Conservation (phyloP, 37 sponge, comb jelly and placozoan genomes). For the Petrosia ficiformis region DNA sequence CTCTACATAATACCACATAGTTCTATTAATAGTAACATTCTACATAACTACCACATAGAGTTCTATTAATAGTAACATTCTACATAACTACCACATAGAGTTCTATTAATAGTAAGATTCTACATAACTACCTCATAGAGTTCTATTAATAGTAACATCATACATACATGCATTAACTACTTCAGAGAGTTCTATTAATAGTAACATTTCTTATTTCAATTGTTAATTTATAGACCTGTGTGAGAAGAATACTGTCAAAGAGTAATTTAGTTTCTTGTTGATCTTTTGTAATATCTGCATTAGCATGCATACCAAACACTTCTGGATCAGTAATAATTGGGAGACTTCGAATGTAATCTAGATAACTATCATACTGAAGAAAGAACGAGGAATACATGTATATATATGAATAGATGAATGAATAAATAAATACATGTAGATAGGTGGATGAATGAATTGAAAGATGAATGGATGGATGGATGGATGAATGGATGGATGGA, state of each 20-base stretch:
- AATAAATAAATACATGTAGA: too few relatives aligned
- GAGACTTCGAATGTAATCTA: constrained; percentile 88
- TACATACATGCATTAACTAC: constrained; percentile 1
- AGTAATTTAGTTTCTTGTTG: constrained; percentile 95
- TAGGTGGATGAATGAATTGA: too few relatives aligned
- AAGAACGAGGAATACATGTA: neutral
- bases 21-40: too few relatives aligned
- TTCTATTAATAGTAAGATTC: too few relatives aligned
- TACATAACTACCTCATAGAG: neutral
- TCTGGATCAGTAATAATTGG: constrained; percentile 94
- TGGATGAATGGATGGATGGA: too few relatives aligned
- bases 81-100: too few relatives aligned
- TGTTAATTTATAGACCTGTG: constrained; percentile 90
- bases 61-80: too few relatives aligned
- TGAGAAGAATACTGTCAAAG: constrained; percentile 96
- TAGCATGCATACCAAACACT: constrained; percentile 98
- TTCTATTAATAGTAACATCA: too few relatives aligned
- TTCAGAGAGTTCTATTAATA: neutral
- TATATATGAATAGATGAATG: too few relatives aligned
- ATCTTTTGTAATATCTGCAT: constrained; percentile 99
- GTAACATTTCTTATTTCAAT: neutral
- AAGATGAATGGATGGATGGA: too few relatives aligned
- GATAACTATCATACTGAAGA: constrained; percentile 80
- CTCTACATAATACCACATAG: neutral
- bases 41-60: neutral